Conservation (phyloP, 1,140 invertebrate genomes). For the Drosophila guanche region DNA sequence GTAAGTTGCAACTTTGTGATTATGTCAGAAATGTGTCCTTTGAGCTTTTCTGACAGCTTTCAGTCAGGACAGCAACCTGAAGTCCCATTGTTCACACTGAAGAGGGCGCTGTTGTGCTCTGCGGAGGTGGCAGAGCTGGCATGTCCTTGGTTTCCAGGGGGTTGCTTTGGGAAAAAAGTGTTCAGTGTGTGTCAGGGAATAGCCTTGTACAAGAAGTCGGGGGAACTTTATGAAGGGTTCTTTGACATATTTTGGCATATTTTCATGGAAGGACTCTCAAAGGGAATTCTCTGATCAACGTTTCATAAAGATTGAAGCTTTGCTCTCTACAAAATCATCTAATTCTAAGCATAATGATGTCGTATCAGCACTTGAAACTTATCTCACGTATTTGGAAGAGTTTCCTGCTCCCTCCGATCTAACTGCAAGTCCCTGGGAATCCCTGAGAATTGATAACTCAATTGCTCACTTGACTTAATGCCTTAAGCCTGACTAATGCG, state of each 20-base stretch:
- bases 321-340: too few species aligned
- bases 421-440: slow-evolving; percentile 6
- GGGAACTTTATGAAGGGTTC: too few species aligned
- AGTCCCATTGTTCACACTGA: slow-evolving; percentile 3
- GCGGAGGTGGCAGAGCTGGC: slow-evolving; percentile 5
- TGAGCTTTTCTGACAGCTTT: slow-evolving; percentile 72
- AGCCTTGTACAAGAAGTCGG: too few species aligned
- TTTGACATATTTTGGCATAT: too few species aligned
- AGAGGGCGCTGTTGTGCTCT: slow-evolving; percentile 52
- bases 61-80: slow-evolving; percentile 64
- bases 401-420: slow-evolving; percentile 1
- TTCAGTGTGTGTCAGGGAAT: too few species aligned
- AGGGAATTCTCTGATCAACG: too few species aligned
- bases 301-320: too few species aligned
- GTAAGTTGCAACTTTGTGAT: slow-evolving; percentile 53
- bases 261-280: too few species aligned
- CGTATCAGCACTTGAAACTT: slow-evolving; percentile 12
- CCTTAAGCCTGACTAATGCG: slow-evolving; percentile 53
- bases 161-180: neutral
- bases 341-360: neutral
- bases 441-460: slow-evolving; percentile 19
- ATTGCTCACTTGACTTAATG: slow-evolving; percentile 64
- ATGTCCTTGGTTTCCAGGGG: slow-evolving; percentile 14
- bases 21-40: slow-evolving; percentile 23
- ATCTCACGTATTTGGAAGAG: too few species aligned